Percentiles rank a stretch among this genome's conserved stretches.
Evolutionary conservation across 2,797 vertebrate species (phyloP).

Genomic region (Enteromius trimaculatus): DNA sequence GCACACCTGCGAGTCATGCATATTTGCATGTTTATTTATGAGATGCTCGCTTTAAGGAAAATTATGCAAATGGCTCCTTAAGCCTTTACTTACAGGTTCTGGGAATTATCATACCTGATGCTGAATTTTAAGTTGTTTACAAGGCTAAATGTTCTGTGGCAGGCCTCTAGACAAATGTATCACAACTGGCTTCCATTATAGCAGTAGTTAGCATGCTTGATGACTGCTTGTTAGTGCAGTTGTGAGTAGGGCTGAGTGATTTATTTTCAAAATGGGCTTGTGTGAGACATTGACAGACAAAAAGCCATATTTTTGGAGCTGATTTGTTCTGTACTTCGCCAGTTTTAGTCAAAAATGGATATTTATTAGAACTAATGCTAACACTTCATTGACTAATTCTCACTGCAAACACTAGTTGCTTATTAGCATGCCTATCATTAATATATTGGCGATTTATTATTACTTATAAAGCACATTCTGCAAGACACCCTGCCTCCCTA

Average conservation of each 20-base stretch:
- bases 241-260: background rate
- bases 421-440: background rate
- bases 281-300: constrained; percentile 3
- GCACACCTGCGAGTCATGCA: background rate
- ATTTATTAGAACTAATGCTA: background rate
- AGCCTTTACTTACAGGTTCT: background rate
- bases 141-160: background rate
- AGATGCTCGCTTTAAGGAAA: constrained; percentile 22
- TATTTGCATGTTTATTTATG: constrained; percentile 26
- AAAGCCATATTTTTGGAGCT: background rate
- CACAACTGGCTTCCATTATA: background rate
- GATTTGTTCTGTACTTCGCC: background rate
- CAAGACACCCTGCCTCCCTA: background rate
- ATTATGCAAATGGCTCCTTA: constrained; percentile 15
- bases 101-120: background rate
- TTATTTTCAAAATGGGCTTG: background rate
- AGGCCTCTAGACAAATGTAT: constrained; percentile 2
- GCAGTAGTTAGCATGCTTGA: background rate
- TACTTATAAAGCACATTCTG: background rate
- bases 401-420: background rate
- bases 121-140: constrained; percentile 36
- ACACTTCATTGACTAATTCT: background rate
- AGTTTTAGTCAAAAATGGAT: background rate
- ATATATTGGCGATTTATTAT: background rate
- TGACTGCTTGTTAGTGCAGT: constrained; percentile 5